Evolutionary conservation across 2,113 vertebrate species (phyloP).

Genomic region (Ceyx margarethae): DNA sequence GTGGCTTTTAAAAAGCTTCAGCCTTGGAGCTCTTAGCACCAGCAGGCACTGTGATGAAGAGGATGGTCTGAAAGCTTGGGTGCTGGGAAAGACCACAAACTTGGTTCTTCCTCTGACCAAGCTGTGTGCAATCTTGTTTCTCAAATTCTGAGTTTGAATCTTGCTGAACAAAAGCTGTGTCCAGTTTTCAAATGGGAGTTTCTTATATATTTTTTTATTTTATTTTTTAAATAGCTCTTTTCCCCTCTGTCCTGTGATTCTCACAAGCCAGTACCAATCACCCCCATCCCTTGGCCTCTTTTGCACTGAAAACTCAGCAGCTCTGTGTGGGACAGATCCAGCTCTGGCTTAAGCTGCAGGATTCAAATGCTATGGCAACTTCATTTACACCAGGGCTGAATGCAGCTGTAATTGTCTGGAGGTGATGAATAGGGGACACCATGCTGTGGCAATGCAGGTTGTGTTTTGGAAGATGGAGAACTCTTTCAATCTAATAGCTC

Average conservation of each 20-base stretch:
- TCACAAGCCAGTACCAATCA: not conserved
- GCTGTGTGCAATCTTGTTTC: fast-evolving
- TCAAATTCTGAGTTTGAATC: not conserved
- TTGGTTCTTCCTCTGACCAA: not conserved
- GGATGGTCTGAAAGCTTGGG: not conserved
- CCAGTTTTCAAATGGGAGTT: not conserved
- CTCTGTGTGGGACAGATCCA: not conserved
- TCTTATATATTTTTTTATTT: not conserved
- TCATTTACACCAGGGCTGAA: not conserved
- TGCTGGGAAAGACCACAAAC: not conserved
- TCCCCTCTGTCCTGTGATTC: not conserved
- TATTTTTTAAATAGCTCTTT: not conserved
- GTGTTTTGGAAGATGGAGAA: not conserved
- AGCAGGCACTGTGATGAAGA: not conserved
- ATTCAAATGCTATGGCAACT: not conserved
- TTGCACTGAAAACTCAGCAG: not conserved
- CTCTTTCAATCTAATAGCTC: not conserved
- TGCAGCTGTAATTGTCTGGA: not conserved
- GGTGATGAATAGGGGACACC: not conserved
- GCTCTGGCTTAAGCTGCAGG: not conserved
- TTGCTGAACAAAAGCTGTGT: not conserved
- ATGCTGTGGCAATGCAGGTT: not conserved
- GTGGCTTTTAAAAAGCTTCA: not conserved
- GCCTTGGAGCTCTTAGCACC: not conserved
- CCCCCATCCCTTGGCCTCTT: not conserved